phyloP scores from a whole-genome alignment of 1,140 invertebrate species.

The Trigoniulus corallinus region DNA sequence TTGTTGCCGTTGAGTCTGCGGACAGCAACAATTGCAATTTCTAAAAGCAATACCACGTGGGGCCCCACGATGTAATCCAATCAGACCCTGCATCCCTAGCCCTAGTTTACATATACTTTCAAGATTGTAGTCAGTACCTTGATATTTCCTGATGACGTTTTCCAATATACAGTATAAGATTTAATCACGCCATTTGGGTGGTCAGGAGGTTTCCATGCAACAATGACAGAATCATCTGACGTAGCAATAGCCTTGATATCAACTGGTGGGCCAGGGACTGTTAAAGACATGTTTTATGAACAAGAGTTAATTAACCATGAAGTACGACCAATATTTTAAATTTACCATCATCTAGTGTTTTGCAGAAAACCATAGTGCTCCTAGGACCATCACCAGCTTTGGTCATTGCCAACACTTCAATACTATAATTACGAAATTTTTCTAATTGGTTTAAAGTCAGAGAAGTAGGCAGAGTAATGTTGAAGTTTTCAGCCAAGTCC shows the following conservation, averaged over 20 bases:
- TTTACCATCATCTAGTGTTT: background rate
- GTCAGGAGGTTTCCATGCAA: constrained; percentile 81
- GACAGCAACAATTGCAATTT: too few relatives aligned
- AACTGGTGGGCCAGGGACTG: constrained; percentile 79
- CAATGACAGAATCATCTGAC: constrained; percentile 73
- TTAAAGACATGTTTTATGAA: constrained; percentile 12
- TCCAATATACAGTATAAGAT: constrained; percentile 72
- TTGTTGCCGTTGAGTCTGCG: too few relatives aligned
- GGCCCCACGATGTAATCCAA: too few relatives aligned
- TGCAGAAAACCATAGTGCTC: background rate
- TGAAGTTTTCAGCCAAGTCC: background rate
- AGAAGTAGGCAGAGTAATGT: background rate
- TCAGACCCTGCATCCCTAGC: too few relatives aligned
- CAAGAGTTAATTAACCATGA: background rate
- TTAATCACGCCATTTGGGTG: constrained; percentile 83
- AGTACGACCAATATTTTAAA: background rate
- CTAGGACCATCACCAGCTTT: background rate
- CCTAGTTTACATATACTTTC: too few relatives aligned
- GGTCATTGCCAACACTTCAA: background rate
- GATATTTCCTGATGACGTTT: background rate
- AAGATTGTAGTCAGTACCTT: background rate
- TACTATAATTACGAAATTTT: background rate
- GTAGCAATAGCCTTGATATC: constrained; percentile 84
- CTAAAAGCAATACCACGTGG: too few relatives aligned
- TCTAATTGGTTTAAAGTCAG: background rate